These are phyloP conservation scores for Allacma fusca DNA, from an alignment of 2,888 invertebrate genomes.

Conservation along the genomic window DNA sequence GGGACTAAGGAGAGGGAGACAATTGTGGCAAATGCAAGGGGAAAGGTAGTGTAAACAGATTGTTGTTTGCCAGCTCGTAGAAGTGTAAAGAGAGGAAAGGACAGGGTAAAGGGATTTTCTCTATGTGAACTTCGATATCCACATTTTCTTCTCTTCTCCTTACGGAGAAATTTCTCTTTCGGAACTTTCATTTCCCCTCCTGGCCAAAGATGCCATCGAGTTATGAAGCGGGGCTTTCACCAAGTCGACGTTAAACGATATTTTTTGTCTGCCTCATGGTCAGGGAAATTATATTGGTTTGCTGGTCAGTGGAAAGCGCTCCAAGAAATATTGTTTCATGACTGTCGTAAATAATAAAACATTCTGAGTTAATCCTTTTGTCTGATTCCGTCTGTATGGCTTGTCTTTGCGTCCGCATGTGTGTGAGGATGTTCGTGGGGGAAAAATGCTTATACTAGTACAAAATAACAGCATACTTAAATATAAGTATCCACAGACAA, in stretches of 20 bases:
- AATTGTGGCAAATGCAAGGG: neutral
- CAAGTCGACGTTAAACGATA: conserved; percentile 33
- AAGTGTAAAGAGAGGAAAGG: neutral
- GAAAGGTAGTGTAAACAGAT: neutral
- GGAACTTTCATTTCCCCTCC: conserved; percentile 42
- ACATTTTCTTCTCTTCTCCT: conserved; percentile 30
- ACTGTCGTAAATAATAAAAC: conserved; percentile 36
- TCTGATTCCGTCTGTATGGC: no score
- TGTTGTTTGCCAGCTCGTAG: conserved; percentile 4
- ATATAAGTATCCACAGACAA: no score
- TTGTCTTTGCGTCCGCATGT: no score
- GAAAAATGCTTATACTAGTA: no score
- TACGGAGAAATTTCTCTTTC: conserved; percentile 29
- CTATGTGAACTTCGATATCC: conserved; percentile 29
- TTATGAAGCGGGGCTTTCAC: conserved; percentile 37
- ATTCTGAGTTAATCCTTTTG: conserved; percentile 35
- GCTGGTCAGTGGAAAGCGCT: conserved; percentile 32
- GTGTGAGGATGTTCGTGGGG: no score
- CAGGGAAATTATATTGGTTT: conserved; percentile 39
- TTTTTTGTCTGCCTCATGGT: conserved; percentile 6
- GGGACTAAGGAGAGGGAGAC: neutral
- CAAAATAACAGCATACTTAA: no score
- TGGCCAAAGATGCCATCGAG: conserved; percentile 39
- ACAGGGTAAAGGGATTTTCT: neutral
- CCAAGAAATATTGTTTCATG: conserved; percentile 34